Evolutionary conservation across 2,113 vertebrate species (phyloP).

Genomic region (Vidua macroura): DNA sequence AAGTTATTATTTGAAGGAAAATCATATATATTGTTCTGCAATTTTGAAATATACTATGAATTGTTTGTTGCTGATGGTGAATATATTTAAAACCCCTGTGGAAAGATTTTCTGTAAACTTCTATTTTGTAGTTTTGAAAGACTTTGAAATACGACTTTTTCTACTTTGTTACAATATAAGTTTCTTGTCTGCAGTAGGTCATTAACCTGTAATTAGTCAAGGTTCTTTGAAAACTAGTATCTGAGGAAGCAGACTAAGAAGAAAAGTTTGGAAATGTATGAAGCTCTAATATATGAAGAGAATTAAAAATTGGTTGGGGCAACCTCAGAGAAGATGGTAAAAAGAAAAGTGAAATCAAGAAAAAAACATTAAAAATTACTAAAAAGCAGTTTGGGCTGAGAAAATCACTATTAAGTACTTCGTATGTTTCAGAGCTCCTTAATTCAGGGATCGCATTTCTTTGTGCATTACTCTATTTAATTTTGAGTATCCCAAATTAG

Average conservation of each 20-base stretch:
- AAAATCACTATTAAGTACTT: not conserved
- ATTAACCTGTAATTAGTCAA: not conserved
- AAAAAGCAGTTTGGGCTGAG: not conserved
- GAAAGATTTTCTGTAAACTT: not conserved
- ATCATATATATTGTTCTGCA: not conserved
- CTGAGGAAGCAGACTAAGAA: not conserved
- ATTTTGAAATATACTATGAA: not conserved
- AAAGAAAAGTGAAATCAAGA: not conserved
- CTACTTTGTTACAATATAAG: not conserved
- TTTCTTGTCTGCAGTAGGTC: not conserved
- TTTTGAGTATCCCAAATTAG: not conserved
- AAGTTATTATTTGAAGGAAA: not conserved
- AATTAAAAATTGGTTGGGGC: not conserved
- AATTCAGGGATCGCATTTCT: not conserved
- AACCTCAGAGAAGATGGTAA: not conserved
- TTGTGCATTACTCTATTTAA: not conserved
- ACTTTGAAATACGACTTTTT: not conserved
- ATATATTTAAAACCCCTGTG: not conserved
- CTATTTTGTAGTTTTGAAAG: not conserved
- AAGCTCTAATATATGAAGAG: not conserved
- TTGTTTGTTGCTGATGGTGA: not conserved
- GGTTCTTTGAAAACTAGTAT: not conserved
- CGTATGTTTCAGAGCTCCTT: not conserved
- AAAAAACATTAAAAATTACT: not conserved
- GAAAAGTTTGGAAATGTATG: not conserved